phyloP scores from a whole-genome alignment of 2,113 vertebrate genomes.

The Cheilinus undulatus region DNA sequence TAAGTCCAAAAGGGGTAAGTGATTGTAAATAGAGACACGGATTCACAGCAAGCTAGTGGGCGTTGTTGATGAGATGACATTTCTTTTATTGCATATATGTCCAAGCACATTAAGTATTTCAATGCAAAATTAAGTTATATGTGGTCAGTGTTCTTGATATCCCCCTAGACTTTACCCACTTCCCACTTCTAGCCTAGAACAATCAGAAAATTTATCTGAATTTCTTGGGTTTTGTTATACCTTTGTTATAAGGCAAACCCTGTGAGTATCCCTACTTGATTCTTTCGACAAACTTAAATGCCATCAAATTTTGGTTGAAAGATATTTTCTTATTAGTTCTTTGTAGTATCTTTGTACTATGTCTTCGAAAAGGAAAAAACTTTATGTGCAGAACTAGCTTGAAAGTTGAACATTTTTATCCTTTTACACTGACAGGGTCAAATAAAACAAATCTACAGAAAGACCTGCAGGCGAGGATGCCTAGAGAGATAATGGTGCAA shows the following conservation, averaged over 20 bases:
- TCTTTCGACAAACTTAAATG: too few species aligned
- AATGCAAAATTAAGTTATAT: neutral
- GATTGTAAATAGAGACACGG: neutral
- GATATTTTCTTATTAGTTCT: too few species aligned
- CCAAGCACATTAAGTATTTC: too few species aligned
- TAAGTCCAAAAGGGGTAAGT: neutral
- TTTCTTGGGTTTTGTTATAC: neutral
- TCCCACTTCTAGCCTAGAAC: neutral
- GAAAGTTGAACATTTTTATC: too few species aligned
- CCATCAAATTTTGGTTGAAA: too few species aligned
- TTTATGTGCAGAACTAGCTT: too few species aligned
- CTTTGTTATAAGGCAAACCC: neutral
- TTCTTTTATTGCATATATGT: neutral
- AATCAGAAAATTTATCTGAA: too few species aligned
- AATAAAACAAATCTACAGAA: neutral
- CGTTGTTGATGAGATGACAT: neutral
- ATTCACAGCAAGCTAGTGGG: neutral
- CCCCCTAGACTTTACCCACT: neutral
- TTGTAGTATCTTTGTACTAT: too few species aligned
- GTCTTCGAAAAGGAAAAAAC: too few species aligned
- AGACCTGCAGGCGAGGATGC: neutral
- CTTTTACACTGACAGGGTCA: too few species aligned
- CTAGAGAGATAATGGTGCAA: neutral
- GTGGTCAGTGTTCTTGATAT: neutral
- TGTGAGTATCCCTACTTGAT: too few species aligned